Evolutionary conservation across 2,888 invertebrate species (phyloP).

Genomic region (Hoplodrina blanda): DNA sequence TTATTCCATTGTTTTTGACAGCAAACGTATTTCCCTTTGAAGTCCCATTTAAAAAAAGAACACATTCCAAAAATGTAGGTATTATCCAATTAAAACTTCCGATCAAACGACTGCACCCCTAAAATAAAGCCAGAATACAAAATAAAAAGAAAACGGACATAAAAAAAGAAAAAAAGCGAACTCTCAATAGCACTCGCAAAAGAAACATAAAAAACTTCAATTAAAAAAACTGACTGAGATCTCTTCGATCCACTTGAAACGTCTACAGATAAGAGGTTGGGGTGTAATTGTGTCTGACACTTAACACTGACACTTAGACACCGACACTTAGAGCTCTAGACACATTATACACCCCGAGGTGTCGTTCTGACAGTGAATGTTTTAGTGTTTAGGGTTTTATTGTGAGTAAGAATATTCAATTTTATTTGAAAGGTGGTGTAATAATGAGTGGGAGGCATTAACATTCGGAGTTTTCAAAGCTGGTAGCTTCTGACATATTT

Average conservation of each 20-base stretch:
- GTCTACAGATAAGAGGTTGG: constrained; percentile 51
- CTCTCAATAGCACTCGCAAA: constrained; percentile 42
- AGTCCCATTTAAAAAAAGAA: not conserved
- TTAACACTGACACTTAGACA: constrained; percentile 51
- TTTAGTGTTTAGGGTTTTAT: constrained; percentile 26
- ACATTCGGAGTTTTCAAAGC: not conserved
- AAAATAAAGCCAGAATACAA: constrained; percentile 39
- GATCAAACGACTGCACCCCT: constrained; percentile 3
- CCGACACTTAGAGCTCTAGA: constrained; percentile 50
- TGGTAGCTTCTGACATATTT: not conserved
- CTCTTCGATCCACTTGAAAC: constrained; percentile 57
- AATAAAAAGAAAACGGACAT: constrained; percentile 35
- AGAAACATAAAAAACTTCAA: constrained; percentile 54
- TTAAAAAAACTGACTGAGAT: constrained; percentile 59
- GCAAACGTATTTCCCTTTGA: not conserved
- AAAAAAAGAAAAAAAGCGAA: constrained; percentile 26
- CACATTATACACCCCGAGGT: constrained; percentile 52
- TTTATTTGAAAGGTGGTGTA: not conserved
- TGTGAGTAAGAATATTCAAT: constrained; percentile 4
- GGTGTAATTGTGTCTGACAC: constrained; percentile 60
- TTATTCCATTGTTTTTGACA: not conserved
- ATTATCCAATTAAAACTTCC: constrained; percentile 34
- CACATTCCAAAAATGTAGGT: not conserved
- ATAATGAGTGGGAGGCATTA: constrained; percentile 26
- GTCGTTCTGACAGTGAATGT: constrained; percentile 40